Percentiles rank a stretch among this genome's conserved stretches.
Conservation (phyloP, 2,113 vertebrate species). For the Oncorhynchus mykiss region DNA sequence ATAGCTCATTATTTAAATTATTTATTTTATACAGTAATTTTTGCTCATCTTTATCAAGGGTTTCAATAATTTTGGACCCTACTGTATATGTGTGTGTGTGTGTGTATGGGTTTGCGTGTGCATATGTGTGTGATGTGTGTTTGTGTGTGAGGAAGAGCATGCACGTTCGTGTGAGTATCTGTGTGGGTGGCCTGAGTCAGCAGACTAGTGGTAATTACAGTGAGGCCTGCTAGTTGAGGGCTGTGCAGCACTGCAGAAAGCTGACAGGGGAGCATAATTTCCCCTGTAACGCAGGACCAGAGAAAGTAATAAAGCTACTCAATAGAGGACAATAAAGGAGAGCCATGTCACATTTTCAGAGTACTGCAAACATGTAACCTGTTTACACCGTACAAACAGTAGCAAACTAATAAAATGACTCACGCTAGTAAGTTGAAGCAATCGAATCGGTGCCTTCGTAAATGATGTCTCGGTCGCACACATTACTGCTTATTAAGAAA, state of each 20-base stretch:
- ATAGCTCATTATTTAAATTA: no score
- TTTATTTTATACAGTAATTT: no score
- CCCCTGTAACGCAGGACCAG: constrained; percentile 60
- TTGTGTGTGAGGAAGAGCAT: background rate
- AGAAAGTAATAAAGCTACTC: constrained; percentile 74
- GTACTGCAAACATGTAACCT: constrained; percentile 63
- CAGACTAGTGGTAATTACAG: constrained; percentile 60
- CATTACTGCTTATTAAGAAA: constrained; percentile 53
- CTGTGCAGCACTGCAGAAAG: constrained; percentile 15
- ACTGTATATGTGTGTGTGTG: constrained; percentile 3
- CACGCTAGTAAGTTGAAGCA: constrained; percentile 59
- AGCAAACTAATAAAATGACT: constrained; percentile 64
- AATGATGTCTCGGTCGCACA: constrained; percentile 47
- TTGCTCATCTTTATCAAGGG: no score
- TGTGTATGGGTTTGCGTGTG: constrained; percentile 1
- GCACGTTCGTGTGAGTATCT: background rate
- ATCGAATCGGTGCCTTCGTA: constrained; percentile 65
- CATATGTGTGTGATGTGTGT: background rate
- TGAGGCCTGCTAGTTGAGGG: background rate
- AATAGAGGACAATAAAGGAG: constrained; percentile 70
- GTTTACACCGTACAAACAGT: constrained; percentile 67
- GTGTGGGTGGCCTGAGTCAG: constrained; percentile 60
- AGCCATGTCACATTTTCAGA: constrained; percentile 67
- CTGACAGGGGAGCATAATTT: constrained; percentile 62
- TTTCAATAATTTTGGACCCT: background rate